Evolutionary conservation across 1,140 invertebrate species (phyloP).

Genomic region (Bombus picipes): DNA sequence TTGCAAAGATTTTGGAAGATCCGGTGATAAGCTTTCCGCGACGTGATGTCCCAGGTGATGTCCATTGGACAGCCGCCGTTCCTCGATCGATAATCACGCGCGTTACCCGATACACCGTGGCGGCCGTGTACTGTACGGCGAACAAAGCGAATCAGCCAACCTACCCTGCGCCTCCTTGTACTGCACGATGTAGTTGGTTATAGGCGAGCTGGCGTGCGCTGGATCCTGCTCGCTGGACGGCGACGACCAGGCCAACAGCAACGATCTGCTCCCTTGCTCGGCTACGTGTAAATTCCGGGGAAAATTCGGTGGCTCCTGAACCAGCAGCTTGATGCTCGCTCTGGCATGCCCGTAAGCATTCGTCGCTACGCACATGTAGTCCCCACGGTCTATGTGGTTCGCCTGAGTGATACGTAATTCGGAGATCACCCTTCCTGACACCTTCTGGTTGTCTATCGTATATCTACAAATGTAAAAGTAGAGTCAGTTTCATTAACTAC

Average conservation of each 20-base stretch:
- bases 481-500: neutral
- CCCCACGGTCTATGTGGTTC: conserved; percentile 85
- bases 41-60: neutral
- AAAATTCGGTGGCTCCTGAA: conserved; percentile 87
- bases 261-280: conserved; percentile 84
- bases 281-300: conserved; percentile 85
- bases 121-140: conserved; percentile 1
- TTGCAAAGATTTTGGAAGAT: neutral
- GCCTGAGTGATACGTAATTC: conserved; percentile 86
- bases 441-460: conserved; percentile 82
- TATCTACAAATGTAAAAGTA: conserved; percentile 73
- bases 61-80: neutral
- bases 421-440: conserved; percentile 83
- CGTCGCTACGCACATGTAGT: conserved; percentile 87
- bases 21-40: neutral
- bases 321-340: conserved; percentile 86
- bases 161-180: conserved; percentile 85
- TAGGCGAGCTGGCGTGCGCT: conserved; percentile 83
- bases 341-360: conserved; percentile 88
- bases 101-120: conserved; percentile 28
- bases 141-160: conserved; percentile 51
- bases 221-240: conserved; percentile 80
- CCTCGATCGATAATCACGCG: conserved; percentile 41
- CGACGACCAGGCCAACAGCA: conserved; percentile 85
- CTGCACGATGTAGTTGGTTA: conserved; percentile 85